Evolutionary conservation across 2,888 invertebrate genomes (phyloP).

Genomic region (Cremastobaeus sp.): DNA sequence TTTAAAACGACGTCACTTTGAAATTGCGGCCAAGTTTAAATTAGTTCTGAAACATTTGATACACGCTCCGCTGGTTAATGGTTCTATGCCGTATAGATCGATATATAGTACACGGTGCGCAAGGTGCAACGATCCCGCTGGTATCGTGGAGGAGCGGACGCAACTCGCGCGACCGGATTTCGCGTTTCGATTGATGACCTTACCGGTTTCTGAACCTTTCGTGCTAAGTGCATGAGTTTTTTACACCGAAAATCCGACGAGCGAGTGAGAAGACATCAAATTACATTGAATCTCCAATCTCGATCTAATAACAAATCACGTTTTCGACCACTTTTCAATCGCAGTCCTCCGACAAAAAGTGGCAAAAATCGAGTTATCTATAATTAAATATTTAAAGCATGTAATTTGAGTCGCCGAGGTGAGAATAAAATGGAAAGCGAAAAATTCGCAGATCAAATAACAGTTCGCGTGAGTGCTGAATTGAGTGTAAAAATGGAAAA

Average conservation of each 20-base stretch:
- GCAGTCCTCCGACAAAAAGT: too few relatives aligned
- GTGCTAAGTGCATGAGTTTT: conserved; percentile 13
- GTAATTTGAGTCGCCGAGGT: too few relatives aligned
- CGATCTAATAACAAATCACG: neutral
- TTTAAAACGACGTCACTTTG: conserved; percentile 65
- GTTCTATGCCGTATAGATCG: conserved; percentile 65
- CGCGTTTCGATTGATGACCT: conserved; percentile 61
- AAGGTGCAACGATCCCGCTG: conserved; percentile 57
- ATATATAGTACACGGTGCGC: conserved; percentile 61
- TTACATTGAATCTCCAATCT: conserved; percentile 16
- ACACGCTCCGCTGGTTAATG: conserved; percentile 67
- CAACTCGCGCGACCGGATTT: conserved; percentile 60
- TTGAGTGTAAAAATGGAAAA: too few relatives aligned
- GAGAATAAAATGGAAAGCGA: too few relatives aligned
- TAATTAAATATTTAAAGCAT: too few relatives aligned
- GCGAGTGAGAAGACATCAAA: conserved; percentile 14
- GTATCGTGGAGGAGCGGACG: conserved; percentile 45
- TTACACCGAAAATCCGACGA: conserved; percentile 20
- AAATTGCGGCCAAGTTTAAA: conserved; percentile 72
- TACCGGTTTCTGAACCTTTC: conserved; percentile 49
- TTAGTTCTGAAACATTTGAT: conserved; percentile 75
- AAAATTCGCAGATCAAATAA: too few relatives aligned
- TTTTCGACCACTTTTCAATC: neutral
- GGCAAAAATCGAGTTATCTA: too few relatives aligned
- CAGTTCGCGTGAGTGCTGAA: too few relatives aligned